These are phyloP conservation scores for Alectura lathami DNA, from an alignment of 2,113 vertebrate genomes.

Conservation along the genomic window DNA sequence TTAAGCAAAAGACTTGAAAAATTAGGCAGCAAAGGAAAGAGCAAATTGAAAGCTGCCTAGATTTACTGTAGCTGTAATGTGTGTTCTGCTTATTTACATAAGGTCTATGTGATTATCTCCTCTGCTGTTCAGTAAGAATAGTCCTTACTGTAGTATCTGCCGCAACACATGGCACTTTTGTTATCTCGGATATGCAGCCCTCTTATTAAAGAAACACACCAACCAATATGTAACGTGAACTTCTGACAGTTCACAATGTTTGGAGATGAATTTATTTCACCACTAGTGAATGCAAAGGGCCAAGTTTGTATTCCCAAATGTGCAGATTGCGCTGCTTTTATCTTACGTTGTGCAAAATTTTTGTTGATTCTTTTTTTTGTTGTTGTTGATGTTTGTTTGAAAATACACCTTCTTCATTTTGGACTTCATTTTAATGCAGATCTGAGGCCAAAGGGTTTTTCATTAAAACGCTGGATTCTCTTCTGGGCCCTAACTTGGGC, in stretches of 20 bases:
- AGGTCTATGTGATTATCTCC: slow-evolving; percentile 68
- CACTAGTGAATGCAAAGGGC: neutral
- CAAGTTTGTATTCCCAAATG: neutral
- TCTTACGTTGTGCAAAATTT: neutral
- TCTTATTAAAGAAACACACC: slow-evolving; percentile 22
- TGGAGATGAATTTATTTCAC: neutral
- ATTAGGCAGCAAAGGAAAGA: slow-evolving; percentile 12
- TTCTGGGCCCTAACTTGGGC: neutral
- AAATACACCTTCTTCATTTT: neutral
- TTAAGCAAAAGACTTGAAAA: slow-evolving; percentile 38
- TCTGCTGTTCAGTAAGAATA: slow-evolving; percentile 68
- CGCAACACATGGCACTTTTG: slow-evolving; percentile 35
- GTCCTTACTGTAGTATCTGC: slow-evolving; percentile 36
- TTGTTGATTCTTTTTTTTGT: neutral
- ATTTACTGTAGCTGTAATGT: slow-evolving; percentile 49
- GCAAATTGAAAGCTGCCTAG: slow-evolving; percentile 50
- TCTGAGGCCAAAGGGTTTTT: neutral
- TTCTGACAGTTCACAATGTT: slow-evolving; percentile 28
- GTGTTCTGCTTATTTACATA: slow-evolving; percentile 70
- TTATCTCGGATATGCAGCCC: slow-evolving; percentile 70
- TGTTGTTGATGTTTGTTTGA: neutral
- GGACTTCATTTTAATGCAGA: neutral
- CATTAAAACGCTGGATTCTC: neutral
- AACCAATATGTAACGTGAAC: slow-evolving; percentile 39
- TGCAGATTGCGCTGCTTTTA: neutral